Evolutionary conservation across 1,140 invertebrate genomes (phyloP), one percentile per base, ranked within the genome.

Genomic region (Antheraea pernyi): DNA sequence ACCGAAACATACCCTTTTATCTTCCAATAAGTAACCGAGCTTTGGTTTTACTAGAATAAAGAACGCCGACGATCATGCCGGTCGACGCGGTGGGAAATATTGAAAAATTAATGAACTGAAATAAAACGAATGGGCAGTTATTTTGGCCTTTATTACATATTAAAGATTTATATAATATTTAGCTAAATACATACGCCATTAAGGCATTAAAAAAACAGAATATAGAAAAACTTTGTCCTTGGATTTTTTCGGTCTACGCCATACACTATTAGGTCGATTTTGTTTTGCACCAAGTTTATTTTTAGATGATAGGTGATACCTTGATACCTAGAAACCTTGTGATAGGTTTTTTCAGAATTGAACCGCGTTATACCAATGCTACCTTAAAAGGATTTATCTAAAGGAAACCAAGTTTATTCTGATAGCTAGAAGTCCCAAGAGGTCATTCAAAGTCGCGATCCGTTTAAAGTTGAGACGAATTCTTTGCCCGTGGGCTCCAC

Each of bases 391-490:
- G 7, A 42, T 42, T 3, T 3, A 42, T 42, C 6, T n/a, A 13
- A 16, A 16, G 16, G 53, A 73, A 70, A 67, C 69, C 65, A 68
- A 79, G 74, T 79, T 78, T 74, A 77, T 78, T 76, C 68, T 72
- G 73, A 68, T 69, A 75, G 59, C 67, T 69, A 81, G 77, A 82
- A 89, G 81, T 90, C 88, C 86, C 89, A 71, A 19, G 82, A 78
- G 79, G 83, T 72, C 78, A 72, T 86, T 89, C 81, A 82, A 89
- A 91, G 89, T 88, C 86, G 82, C 78, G 83, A 85, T 84, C 87
- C 82, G 87, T 88, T 90, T 85, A 89, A 91, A 91, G 85, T 91
- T 88, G 85, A 88, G 85, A 87, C 86, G 88, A 88, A 89, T 90
- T 87, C 83, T 80, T 48, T 77, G 75, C 71, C 78, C 83, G 84